A percentile compares a stretch with the other conserved stretches of the same genome.
Conservation (phyloP, 2,797 vertebrate species). For the Falco columbarius region DNA sequence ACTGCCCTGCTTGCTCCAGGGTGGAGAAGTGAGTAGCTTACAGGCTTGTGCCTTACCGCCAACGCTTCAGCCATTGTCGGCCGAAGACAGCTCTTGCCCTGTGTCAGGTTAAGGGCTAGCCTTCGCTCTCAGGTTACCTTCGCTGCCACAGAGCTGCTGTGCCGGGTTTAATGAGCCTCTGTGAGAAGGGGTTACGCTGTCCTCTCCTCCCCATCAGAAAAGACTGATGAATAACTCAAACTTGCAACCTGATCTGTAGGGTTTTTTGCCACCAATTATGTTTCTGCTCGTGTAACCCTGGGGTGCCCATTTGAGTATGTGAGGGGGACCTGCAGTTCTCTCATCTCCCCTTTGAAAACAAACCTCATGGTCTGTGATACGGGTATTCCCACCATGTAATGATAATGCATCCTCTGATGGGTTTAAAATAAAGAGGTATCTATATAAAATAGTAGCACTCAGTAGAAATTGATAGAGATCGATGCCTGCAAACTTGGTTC, state of each 20-base stretch:
- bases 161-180: slow-evolving; percentile 28
- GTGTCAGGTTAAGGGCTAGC: not conserved
- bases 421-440: not conserved
- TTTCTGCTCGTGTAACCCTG: not conserved
- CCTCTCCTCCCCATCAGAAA: not conserved
- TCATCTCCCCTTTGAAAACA: not conserved
- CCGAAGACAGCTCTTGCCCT: not conserved
- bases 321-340: not conserved
- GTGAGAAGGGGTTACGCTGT: not conserved
- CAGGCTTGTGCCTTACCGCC: not conserved
- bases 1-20: not conserved
- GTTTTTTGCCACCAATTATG: not conserved
- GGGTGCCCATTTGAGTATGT: not conserved
- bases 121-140: slow-evolving; percentile 32
- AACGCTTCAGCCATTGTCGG: not conserved
- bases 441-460: not conserved
- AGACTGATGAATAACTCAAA: slow-evolving; percentile 10
- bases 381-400: not conserved
- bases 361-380: not conserved
- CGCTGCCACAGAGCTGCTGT: not conserved
- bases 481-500: not conserved
- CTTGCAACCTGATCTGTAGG: not conserved
- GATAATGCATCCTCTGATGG: not conserved
- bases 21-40: not conserved
- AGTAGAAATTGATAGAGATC: not conserved